Evolutionary conservation across 2,888 invertebrate genomes (phyloP), one percentile per base, ranked within the genome.

Genomic region (Calephelis perditalis): DNA sequence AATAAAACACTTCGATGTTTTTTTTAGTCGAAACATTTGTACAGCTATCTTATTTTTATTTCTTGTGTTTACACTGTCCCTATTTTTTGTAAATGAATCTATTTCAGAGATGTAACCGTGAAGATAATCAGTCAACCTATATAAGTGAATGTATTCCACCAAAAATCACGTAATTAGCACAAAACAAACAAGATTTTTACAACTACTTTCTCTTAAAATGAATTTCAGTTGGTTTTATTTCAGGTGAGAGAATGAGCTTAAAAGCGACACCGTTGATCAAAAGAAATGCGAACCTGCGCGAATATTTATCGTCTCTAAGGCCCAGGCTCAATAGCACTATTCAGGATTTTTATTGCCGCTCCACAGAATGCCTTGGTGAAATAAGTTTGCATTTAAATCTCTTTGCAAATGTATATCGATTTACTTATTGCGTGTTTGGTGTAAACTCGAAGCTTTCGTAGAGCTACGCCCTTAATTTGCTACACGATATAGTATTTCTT

Each of bases 201-300:
- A 35, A 47, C 46, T n/a, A 49, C n/a, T 44, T 62, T 57, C 52
- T 58, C 44, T 15, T 47, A 37, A 58, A 52, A 9, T 12, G 11
- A 36, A 15, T 11, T n/a, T 9, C 47, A 54, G 52, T 58, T 56
- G 46, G 46, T 52, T 61, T 61, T 57, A 58, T 12, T 37, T 52
- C 59, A 56, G 54, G 58, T 61, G 49, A 44, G 47, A 26, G 43
- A 57, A 56, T 43, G 36, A 37, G 59, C 45, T 59, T 26, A 72
- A 70, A 69, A 68, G 66, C 63, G 67, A 69, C 71, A 71, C 68
- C 67, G 69, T 69, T 75, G 76, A 78, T 79, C 76, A 80, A 80
- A 79, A 75, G 75, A 67, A 69, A 67, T 69, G 69, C 62, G 67
- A 70, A 65, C 67, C 68, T 72, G 64, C 62, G 65, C 67, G 70